Evolutionary conservation across 2,113 vertebrate genomes (phyloP), one percentile per base, ranked within the genome.

Genomic region (Neolamprologus sp.): DNA sequence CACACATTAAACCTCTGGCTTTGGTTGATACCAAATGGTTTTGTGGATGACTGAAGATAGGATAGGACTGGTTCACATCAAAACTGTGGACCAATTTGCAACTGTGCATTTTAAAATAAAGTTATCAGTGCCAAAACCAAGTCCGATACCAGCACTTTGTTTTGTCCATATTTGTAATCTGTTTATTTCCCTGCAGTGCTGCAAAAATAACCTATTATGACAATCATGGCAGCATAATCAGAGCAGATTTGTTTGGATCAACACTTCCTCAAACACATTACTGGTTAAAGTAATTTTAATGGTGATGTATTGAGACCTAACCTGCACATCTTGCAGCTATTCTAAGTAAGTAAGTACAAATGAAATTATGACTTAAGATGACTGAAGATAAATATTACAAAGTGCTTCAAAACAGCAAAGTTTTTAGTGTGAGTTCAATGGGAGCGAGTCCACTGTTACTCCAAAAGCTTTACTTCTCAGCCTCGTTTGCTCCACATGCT

Each of bases 81-180:
- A 17, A 28, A 73, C 37, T 26, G 40, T 73, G 13, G 40, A 73
- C 37, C 68, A 75, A 23, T 47, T 28, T 75, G 14, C 42, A 75
- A 75, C 23, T 47, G 40, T 42, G 37, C 40, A 42, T 75, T 75
- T 75, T 19, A 11, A 47, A 47, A 47, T 28, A 75, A 28, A 75
- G 14, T 28, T 47, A 75, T 28, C 21, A 12, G 16, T 47, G 14
- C 68, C 23, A 75, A 75, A 45, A 26, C 16, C 21, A 26, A 47
- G 42, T 47, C 23, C 0, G 9, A 47, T 47, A 75, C 21, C 68
- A 7, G 14, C 1, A 0, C 21, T 17, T 45, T 26, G 68, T 26
- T 75, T 45, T 45, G 37, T 71, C 37, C 31, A 12, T 63, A 63
- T 71, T 71, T 71, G 12, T 71, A 71, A 71, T 71, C 21, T 73